phyloP scores from a whole-genome alignment of 2,888 invertebrate genomes.

The Polydrusus tereticollis region DNA sequence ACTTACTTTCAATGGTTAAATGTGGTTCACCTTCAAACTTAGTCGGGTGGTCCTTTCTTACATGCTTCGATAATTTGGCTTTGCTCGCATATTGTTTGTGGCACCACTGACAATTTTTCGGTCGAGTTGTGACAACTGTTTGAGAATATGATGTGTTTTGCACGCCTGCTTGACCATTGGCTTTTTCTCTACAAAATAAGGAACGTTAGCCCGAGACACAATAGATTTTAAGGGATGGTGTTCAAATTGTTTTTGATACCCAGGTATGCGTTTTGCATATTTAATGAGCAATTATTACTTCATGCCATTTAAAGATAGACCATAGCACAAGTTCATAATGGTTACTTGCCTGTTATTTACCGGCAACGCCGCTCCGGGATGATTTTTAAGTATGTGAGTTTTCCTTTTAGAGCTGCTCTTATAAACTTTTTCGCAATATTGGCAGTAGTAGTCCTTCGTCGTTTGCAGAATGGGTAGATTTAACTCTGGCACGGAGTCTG shows the following conservation, averaged over 20 bases:
- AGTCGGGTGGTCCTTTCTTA: conserved; percentile 74
- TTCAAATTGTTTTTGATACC: too few species aligned
- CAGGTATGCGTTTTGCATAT: too few species aligned
- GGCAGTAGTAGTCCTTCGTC: conserved; percentile 85
- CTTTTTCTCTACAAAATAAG: conserved; percentile 7
- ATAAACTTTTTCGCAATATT: conserved; percentile 86
- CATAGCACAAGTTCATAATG: neutral
- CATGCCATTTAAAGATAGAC: too few species aligned
- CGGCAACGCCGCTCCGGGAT: conserved; percentile 82
- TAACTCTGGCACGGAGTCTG: conserved; percentile 79
- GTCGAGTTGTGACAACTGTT: conserved; percentile 75
- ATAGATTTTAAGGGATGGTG: too few species aligned
- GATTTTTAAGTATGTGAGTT: conserved; percentile 84
- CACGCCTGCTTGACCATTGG: conserved; percentile 57
- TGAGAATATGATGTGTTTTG: conserved; percentile 64
- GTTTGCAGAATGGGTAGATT: conserved; percentile 83
- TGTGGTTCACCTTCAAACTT: conserved; percentile 49
- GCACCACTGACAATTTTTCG: conserved; percentile 83
- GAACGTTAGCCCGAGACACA: too few species aligned
- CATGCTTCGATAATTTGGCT: conserved; percentile 79
- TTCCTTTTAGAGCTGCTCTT: conserved; percentile 89
- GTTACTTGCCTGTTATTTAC: conserved; percentile 66
- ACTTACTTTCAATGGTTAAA: conserved; percentile 31
- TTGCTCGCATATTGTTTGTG: conserved; percentile 90
- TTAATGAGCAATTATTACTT: too few species aligned